These are phyloP conservation scores for Cyrtorhinus lividipennis DNA, from an alignment of 1,140 invertebrate genomes.

Conservation along the genomic window DNA sequence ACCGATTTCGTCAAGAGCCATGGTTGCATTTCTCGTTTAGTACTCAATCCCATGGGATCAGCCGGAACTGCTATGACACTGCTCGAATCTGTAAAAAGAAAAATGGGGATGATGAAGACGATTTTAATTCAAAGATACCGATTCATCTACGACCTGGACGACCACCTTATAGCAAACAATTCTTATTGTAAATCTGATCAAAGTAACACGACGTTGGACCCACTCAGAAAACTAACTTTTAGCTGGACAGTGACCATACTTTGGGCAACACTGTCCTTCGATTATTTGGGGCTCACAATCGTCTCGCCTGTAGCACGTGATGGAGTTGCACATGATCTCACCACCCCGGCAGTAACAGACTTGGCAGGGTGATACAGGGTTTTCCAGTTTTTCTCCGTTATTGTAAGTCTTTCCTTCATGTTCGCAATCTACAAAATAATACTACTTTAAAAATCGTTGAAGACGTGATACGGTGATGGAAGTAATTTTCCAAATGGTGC, in stretches of 20 bases:
- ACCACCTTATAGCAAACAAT: no score
- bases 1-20: slow-evolving; percentile 24
- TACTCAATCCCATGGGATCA: slow-evolving; percentile 8
- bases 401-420: slow-evolving; percentile 54
- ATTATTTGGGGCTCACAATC: slow-evolving; percentile 54
- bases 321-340: slow-evolving; percentile 54
- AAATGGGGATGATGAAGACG: background rate
- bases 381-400: slow-evolving; percentile 54
- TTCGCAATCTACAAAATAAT: slow-evolving; percentile 48
- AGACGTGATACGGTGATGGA: no score
- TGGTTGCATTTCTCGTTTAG: slow-evolving; percentile 25
- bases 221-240: slow-evolving; percentile 41
- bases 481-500: no score
- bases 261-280: slow-evolving; percentile 55
- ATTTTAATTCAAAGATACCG: background rate
- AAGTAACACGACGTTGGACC: no score
- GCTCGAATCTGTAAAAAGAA: slow-evolving; percentile 11
- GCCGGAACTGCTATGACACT: background rate
- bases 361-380: slow-evolving; percentile 50
- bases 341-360: slow-evolving; percentile 65
- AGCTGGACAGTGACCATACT: slow-evolving; percentile 60
- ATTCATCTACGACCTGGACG: no score
- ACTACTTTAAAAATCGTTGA: slow-evolving; percentile 14
- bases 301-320: slow-evolving; percentile 54
- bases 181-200: no score